A percentile compares a stretch with the other conserved stretches of the same genome.
Conservation (phyloP, 2,888 invertebrate species). For the Cyaniris semiargus region DNA sequence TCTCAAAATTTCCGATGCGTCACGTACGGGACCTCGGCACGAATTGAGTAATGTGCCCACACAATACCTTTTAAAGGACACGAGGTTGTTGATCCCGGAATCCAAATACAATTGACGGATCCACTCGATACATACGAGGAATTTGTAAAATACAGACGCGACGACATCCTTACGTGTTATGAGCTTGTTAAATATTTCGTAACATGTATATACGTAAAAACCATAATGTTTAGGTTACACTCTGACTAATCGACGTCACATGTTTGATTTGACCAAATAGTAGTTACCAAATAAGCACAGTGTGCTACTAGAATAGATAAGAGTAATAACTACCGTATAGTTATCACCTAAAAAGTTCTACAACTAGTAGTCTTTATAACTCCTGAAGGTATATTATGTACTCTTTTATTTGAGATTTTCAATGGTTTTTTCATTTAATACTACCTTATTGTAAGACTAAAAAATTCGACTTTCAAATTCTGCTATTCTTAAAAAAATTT, state of each 20-base stretch:
- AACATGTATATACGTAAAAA: background rate
- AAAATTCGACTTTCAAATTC: no score
- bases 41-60: constrained; percentile 22
- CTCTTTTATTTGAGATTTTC: no score
- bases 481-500: no score
- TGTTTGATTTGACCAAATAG: background rate
- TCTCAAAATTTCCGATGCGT: constrained; percentile 21
- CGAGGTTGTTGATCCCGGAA: constrained; percentile 28
- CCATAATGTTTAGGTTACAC: background rate
- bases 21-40: constrained; percentile 29
- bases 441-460: no score
- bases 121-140: background rate
- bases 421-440: no score
- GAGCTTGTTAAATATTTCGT: background rate
- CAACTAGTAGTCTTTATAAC: no score
- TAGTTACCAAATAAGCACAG: background rate
- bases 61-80: constrained; percentile 29
- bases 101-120: constrained; percentile 11
- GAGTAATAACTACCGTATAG: background rate
- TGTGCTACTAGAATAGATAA: background rate
- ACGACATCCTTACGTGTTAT: background rate
- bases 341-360: no score
- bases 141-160: background rate
- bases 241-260: background rate
- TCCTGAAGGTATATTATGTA: no score